A percentile compares a stretch with the other conserved stretches of the same genome.
These are phyloP conservation scores for Rotaria macrura DNA, from an alignment of 2,888 invertebrate genomes.

Conservation along the genomic window DNA sequence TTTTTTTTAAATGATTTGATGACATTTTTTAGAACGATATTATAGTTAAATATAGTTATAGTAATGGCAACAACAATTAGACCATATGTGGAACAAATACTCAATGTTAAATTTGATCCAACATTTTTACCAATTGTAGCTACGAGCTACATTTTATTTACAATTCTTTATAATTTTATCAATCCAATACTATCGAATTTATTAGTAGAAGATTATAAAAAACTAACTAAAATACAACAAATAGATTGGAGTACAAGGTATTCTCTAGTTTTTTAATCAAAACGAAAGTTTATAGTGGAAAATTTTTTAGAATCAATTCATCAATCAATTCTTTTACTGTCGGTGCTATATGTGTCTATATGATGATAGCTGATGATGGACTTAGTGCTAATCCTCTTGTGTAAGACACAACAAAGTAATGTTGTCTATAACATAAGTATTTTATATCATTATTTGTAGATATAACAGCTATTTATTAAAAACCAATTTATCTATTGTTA, in stretches of 20 bases:
- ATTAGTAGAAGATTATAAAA: background rate
- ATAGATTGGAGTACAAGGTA: constrained; percentile 29
- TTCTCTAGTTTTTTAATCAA: background rate
- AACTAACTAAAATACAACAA: constrained; percentile 18
- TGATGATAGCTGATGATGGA: constrained; percentile 41
- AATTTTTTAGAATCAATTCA: constrained; percentile 40
- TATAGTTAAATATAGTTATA: background rate
- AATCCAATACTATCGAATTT: background rate
- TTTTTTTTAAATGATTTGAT: background rate
- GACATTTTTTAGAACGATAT: background rate
- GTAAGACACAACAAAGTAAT: background rate
- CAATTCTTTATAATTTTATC: background rate
- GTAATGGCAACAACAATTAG: background rate
- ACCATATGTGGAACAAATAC: background rate
- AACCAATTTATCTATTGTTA: constrained; percentile 43
- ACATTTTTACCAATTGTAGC: background rate
- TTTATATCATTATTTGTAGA: constrained; percentile 28
- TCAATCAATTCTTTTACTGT: constrained; percentile 43
- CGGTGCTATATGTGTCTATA: constrained; percentile 43
- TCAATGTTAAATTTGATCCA: background rate
- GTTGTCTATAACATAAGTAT: background rate
- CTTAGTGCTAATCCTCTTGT: constrained; percentile 39
- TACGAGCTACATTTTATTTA: background rate
- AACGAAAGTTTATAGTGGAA: constrained; percentile 26
- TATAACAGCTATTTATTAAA: constrained; percentile 41